Evolutionary conservation across 2,113 vertebrate genomes (phyloP).

Genomic region (Micronisus gabar): DNA sequence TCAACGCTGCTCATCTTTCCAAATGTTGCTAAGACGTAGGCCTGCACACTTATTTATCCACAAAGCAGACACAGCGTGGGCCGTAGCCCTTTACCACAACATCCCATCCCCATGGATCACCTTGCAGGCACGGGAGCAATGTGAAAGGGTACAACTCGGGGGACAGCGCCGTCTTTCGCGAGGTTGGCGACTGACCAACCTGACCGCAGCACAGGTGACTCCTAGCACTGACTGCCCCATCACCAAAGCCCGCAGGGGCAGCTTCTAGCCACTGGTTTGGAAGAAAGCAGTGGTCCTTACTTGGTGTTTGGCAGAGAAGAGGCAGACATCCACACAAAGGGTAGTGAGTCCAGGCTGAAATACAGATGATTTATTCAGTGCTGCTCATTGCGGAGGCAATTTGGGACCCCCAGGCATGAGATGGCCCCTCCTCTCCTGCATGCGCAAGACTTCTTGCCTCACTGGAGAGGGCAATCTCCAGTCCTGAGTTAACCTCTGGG

Average conservation of each 20-base stretch:
- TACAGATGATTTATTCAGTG: neutral
- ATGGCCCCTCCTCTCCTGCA: neutral
- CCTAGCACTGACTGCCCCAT: neutral
- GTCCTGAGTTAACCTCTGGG: neutral
- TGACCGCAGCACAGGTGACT: accelerated
- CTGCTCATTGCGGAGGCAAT: neutral
- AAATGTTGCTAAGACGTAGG: neutral
- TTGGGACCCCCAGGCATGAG: neutral
- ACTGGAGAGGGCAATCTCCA: neutral
- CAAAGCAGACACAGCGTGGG: accelerated
- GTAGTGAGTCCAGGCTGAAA: neutral
- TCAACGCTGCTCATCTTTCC: neutral
- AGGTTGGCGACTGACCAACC: neutral
- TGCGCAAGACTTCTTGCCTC: neutral
- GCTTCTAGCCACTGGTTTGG: neutral
- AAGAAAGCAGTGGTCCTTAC: neutral
- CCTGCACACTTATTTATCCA: neutral
- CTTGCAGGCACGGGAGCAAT: neutral
- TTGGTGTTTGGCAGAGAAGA: neutral
- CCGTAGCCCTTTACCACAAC: neutral
- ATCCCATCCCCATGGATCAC: too few species aligned
- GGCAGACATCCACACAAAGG: neutral
- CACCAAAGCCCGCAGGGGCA: neutral
- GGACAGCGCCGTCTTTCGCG: accelerated
- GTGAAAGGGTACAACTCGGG: neutral